Evolutionary conservation across 2,888 invertebrate species (phyloP).

Genomic region (Cataglyphis cursor): DNA sequence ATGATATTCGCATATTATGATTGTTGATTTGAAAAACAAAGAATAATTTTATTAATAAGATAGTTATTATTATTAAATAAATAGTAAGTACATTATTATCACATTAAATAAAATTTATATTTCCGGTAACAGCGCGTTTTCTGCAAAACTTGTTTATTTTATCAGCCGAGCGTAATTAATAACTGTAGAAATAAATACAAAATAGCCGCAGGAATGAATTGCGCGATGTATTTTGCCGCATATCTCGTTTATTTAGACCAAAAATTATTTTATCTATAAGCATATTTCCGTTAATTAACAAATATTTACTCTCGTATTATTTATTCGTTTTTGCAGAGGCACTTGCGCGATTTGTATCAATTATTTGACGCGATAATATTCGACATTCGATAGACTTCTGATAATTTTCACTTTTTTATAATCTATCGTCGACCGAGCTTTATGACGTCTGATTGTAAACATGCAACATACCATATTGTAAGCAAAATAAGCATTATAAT

Average conservation of each 20-base stretch:
- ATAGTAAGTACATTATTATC: not conserved
- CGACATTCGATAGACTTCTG: not conserved
- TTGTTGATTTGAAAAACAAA: not conserved
- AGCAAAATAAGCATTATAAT: not conserved
- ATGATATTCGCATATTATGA: not conserved
- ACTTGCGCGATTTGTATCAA: constrained; percentile 15
- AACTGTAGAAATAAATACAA: not conserved
- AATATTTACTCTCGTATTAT: not conserved
- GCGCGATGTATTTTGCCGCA: not conserved
- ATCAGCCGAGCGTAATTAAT: not conserved
- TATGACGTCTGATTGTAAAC: not conserved
- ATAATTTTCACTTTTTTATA: not conserved
- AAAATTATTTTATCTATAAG: constrained; percentile 6
- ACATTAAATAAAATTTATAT: not conserved
- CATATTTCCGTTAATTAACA: constrained; percentile 18
- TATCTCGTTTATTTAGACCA: not conserved
- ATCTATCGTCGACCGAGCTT: not conserved
- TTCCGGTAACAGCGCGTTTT: not conserved
- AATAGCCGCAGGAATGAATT: not conserved
- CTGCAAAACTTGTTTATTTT: not conserved
- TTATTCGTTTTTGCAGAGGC: not conserved
- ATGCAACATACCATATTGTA: not conserved
- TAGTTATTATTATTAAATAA: not conserved
- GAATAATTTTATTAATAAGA: not conserved
- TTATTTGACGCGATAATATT: constrained; percentile 23